Conservation (phyloP, 2,797 vertebrate species). For the Odontamblyopus lacepedii region DNA sequence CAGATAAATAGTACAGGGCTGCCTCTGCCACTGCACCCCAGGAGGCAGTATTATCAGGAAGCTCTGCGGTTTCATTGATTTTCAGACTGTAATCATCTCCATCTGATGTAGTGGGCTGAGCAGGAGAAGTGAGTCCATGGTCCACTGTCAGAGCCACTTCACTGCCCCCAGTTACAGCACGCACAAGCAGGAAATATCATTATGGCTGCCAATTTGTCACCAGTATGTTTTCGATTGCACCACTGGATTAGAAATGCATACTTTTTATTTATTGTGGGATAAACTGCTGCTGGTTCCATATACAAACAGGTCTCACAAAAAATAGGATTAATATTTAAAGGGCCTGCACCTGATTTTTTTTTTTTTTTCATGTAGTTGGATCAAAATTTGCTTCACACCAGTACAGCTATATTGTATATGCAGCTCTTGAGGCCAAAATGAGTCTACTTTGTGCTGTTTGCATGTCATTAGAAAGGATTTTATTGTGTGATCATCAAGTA, state of each 20-base stretch:
- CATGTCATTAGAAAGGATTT: too few species aligned
- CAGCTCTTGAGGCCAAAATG: too few species aligned
- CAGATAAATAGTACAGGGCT: conserved; percentile 53
- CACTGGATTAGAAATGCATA: background rate
- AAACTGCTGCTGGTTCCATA: background rate
- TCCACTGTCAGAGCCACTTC: conserved; percentile 38
- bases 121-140: conserved; percentile 55
- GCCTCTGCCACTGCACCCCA: conserved; percentile 60
- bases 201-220: background rate
- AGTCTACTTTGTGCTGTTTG: too few species aligned
- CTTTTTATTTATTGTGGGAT: background rate
- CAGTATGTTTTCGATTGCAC: background rate
- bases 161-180: conserved; percentile 42
- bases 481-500: too few species aligned
- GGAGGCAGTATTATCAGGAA: conserved; percentile 76
- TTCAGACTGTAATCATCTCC: conserved; percentile 74
- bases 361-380: too few species aligned
- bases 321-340: background rate
- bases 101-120: conserved; percentile 76
- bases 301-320: background rate
- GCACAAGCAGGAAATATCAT: background rate
- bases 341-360: too few species aligned
- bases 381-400: too few species aligned
- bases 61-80: conserved; percentile 82
- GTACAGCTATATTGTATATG: too few species aligned